These are phyloP conservation scores for Aphaenogaster rudis DNA, from an alignment of 1,140 invertebrate genomes.

Conservation along the genomic window DNA sequence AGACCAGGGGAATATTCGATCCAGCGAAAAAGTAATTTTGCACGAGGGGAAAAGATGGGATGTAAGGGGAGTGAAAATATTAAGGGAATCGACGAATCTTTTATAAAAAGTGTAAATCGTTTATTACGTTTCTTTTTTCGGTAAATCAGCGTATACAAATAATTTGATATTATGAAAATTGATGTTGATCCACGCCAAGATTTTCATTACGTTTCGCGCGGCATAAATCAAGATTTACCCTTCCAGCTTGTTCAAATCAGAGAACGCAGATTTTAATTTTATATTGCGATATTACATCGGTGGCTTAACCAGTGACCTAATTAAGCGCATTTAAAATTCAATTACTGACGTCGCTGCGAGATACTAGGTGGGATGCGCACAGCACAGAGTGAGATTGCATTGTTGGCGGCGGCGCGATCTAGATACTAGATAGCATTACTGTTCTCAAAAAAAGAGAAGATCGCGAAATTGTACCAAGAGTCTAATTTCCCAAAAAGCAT, in stretches of 20 bases:
- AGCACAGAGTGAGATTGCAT: conserved; percentile 62
- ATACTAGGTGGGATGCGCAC: background rate
- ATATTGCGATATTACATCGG: conserved; percentile 65
- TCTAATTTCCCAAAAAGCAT: conserved; percentile 38
- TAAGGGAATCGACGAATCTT: background rate
- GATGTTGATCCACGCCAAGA: background rate
- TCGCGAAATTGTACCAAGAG: conserved; percentile 29
- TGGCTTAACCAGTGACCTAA: conserved; percentile 74
- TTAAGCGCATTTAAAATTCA: conserved; percentile 83
- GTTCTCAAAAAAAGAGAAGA: conserved; percentile 6
- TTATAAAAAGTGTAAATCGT: background rate
- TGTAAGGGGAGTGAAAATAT: background rate
- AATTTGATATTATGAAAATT: conserved; percentile 11
- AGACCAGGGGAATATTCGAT: background rate
- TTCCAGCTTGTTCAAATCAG: conserved; percentile 27
- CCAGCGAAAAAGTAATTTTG: background rate
- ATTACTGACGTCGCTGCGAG: conserved; percentile 71
- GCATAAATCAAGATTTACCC: background rate
- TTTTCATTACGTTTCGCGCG: background rate
- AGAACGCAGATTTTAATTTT: conserved; percentile 73
- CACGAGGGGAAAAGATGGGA: background rate
- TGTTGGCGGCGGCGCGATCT: conserved; percentile 23
- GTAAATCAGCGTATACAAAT: background rate
- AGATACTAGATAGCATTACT: conserved; percentile 16
- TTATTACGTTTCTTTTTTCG: background rate